These are phyloP conservation scores for Fukomys damarensis DNA, from an alignment of 2,113 vertebrate species.

Conservation along the genomic window DNA sequence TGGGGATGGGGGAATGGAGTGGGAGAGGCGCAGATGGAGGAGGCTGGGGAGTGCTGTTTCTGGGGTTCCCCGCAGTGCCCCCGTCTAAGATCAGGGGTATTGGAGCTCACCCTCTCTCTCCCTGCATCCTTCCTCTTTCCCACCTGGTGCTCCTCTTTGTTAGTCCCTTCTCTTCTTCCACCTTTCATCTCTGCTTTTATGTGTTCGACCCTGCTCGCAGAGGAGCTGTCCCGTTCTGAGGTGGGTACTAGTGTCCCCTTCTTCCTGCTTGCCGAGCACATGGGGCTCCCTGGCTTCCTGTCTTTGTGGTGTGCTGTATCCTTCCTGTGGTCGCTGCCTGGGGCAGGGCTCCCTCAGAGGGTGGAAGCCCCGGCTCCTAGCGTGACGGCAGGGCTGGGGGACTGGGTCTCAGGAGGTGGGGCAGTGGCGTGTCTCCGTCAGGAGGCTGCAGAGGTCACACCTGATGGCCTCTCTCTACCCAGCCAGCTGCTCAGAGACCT, in stretches of 20 bases:
- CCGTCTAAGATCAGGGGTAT: neutral
- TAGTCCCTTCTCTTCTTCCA: neutral
- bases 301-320: neutral
- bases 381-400: slow-evolving; percentile 4
- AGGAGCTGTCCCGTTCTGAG: slow-evolving; percentile 68
- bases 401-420: slow-evolving; percentile 15
- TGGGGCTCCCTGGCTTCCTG: neutral
- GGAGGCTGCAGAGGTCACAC: neutral
- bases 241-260: slow-evolving; percentile 69
- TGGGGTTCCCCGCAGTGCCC: neutral
- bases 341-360: neutral
- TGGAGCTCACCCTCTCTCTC: neutral
- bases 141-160: neutral
- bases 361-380: neutral
- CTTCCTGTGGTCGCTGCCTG: neutral
- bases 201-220: slow-evolving; percentile 75
- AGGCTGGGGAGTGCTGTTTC: neutral
- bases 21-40: neutral
- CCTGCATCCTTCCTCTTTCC: neutral
- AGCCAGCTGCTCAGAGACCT: slow-evolving; percentile 95
- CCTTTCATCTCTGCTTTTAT: slow-evolving; percentile 74
- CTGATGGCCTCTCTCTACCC: slow-evolving; percentile 52
- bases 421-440: neutral
- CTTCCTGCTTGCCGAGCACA: neutral
- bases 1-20: too few species aligned